Evolutionary conservation across 2,888 invertebrate species (phyloP), one percentile per base, ranked within the genome.

Genomic region (Stratiomys singularior): DNA sequence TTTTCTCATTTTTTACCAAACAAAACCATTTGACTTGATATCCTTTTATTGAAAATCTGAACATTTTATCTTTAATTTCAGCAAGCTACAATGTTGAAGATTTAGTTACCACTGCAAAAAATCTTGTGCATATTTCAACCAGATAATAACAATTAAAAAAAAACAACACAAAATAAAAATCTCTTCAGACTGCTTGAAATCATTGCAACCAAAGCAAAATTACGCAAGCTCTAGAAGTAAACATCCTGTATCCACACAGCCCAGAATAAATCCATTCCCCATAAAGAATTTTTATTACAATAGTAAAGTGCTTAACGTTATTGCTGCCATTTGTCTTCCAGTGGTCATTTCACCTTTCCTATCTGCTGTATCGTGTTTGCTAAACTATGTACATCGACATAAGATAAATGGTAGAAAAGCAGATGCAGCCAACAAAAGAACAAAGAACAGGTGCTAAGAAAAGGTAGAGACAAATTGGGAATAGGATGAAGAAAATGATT

Each of bases 251-350:
- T 44, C 18, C 28, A 3, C 37, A 37, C 28, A 72, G n/a, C n/a
- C n/a, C n/a, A 72, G 52, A n/a, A 72, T 72, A 72, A 72, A 72
- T 72, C 71, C 71, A 56, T 4, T 52, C 56, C n/a, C 52, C 52
- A 72, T 47, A 18, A 66, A 56, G 71, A 52, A 72, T 72, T 72
- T 72, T 72, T 72, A 72, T 72, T 56, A 52, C 44, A 25, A 72
- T 27, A 25, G 71, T 72, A 18, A 47, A 72, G 56, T 72, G 47
- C 52, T 72, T 56, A 52, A 47, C 47, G 52, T 72, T 72, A 72
- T 72, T 72, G 71, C 52, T 2, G 71, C 21, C 25, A 56, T 72
- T 72, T 72, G 56, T 72, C 71, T 72, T 72, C 28, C 28, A 30
- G 28, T 18, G 27, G 52, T 52, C 21, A 69, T 11, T 46, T 15